Evolutionary conservation across 2,113 vertebrate species (phyloP).

Genomic region (Ceratotherium simum): DNA sequence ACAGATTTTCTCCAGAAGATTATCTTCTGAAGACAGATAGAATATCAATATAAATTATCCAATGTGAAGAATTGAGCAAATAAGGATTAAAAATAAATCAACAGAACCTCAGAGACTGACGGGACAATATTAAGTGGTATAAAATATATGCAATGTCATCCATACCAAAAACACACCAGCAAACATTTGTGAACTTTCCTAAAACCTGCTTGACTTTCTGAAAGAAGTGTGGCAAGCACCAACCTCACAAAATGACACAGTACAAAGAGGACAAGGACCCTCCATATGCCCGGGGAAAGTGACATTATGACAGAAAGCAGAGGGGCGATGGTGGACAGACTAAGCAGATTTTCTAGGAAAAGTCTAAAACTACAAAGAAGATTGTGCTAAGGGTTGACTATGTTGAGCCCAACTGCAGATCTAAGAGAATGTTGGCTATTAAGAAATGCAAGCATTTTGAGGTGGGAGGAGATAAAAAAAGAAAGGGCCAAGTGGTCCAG

Average conservation of each 20-base stretch:
- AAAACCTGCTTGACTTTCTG: constrained; percentile 94
- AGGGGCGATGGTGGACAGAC: constrained; percentile 93
- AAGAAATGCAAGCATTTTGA: constrained; percentile 96
- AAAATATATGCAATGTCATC: neutral
- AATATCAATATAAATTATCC: neutral
- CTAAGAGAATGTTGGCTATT: constrained; percentile 95
- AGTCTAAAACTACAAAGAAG: constrained; percentile 96
- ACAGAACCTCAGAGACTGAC: neutral
- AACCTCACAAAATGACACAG: constrained; percentile 94
- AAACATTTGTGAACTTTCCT: constrained; percentile 91
- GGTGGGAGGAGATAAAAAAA: constrained; percentile 96
- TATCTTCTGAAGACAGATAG: neutral
- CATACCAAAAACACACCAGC: neutral
- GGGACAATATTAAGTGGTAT: neutral
- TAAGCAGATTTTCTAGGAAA: constrained; percentile 94
- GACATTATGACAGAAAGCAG: constrained; percentile 93
- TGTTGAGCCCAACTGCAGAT: constrained; percentile 93
- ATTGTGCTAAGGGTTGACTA: constrained; percentile 95
- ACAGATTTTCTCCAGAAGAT: neutral
- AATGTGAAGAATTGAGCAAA: neutral
- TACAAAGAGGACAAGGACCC: constrained; percentile 96
- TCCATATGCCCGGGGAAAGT: constrained; percentile 89
- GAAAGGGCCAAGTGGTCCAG: constrained; percentile 86
- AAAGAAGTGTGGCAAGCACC: constrained; percentile 94
- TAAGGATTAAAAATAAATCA: neutral